Evolutionary conservation across 2,797 vertebrate genomes (phyloP).

Genomic region (Botia almorhae): DNA sequence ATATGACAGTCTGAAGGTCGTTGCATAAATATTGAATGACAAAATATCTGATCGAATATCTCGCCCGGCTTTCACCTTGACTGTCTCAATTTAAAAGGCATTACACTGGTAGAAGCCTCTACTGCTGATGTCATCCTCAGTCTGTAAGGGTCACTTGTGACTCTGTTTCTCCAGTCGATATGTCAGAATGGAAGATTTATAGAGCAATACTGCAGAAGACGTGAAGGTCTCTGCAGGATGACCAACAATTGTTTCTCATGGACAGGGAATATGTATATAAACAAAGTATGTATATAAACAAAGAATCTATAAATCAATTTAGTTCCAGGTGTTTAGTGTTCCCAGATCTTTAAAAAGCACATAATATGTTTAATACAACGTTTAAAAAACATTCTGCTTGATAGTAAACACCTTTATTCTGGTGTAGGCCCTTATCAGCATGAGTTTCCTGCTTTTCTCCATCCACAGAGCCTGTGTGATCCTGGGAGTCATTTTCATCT

Average conservation of each 20-base stretch:
- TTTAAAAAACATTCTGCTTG: neutral
- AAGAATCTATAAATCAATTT: neutral
- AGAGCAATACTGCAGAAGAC: constrained; percentile 17
- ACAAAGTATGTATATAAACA: too few species aligned
- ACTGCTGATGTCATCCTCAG: constrained; percentile 31
- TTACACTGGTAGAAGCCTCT: neutral
- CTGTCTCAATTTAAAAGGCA: neutral
- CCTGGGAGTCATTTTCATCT: constrained; percentile 90
- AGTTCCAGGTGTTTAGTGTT: neutral
- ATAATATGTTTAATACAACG: neutral
- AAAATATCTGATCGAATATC: neutral
- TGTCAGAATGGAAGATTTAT: constrained; percentile 28
- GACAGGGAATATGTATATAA: neutral
- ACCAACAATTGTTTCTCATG: neutral
- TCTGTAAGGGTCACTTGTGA: constrained; percentile 12
- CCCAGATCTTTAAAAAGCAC: neutral
- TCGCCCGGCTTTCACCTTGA: constrained; percentile 16
- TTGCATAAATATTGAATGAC: constrained; percentile 8
- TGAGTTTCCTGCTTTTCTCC: constrained; percentile 10
- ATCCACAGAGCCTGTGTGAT: constrained; percentile 91
- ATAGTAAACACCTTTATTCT: neutral
- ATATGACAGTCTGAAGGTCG: too few species aligned
- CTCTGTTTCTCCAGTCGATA: neutral
- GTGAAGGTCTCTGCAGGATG: constrained; percentile 23
- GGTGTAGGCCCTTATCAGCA: neutral